phyloP scores from a whole-genome alignment of 2,797 vertebrate species.

The Sternarchorhynchus goeldii region DNA sequence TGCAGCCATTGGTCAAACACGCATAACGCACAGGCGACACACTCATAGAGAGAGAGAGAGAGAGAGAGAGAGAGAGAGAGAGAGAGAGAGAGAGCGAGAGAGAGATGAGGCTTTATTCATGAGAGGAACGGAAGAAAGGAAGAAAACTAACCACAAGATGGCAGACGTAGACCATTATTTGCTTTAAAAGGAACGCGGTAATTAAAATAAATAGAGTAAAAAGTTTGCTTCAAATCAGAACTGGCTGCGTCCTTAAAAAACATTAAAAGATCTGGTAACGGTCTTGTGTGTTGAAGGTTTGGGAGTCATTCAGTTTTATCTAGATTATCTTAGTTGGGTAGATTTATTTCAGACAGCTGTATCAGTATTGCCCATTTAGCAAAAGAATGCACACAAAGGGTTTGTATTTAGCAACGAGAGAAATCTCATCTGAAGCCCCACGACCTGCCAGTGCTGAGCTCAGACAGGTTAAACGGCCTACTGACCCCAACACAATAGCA shows the following conservation, averaged over 20 bases:
- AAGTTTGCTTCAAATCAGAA: not conserved
- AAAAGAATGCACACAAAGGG: slow-evolving; percentile 17
- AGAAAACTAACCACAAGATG: slow-evolving; percentile 71
- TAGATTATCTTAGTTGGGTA: not conserved
- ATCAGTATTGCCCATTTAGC: not conserved
- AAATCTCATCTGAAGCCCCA: slow-evolving; percentile 36
- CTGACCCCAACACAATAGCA: slow-evolving; percentile 53
- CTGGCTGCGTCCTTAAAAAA: not conserved
- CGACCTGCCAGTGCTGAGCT: slow-evolving; percentile 37
- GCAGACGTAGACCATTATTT: slow-evolving; percentile 62
- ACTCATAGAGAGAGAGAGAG: not conserved
- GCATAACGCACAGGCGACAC: not conserved
- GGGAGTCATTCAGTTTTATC: not conserved
- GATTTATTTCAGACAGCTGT: slow-evolving; percentile 6
- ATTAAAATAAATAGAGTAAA: not conserved
- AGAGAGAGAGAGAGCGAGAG: not conserved
- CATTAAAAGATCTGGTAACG: not conserved
- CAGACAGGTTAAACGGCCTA: slow-evolving; percentile 48
- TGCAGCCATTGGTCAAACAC: slow-evolving; percentile 42
- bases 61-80: not conserved
- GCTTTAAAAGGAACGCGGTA: not conserved
- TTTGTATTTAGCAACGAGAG: slow-evolving; percentile 40
- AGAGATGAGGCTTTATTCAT: too few relatives aligned
- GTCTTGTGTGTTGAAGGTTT: not conserved
- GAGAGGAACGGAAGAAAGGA: not conserved